phyloP scores from a whole-genome alignment of 2,797 vertebrate genomes.

The Enteromius paludinosus region DNA sequence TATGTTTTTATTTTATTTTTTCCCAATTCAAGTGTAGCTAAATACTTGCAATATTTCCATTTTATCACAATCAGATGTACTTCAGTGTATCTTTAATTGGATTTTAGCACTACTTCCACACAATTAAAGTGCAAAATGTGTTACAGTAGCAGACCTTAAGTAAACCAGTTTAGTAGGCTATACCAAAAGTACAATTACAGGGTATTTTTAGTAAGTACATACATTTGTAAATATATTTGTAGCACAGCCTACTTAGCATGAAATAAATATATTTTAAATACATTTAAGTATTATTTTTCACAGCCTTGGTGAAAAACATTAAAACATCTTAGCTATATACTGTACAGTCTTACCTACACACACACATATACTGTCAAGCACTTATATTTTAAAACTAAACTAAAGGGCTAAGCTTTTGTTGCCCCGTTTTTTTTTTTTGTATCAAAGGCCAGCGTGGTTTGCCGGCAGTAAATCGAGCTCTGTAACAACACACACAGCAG shows the following conservation, averaged over 20 bases:
- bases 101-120: too few species aligned
- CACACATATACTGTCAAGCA: background rate
- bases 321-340: background rate
- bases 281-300: background rate
- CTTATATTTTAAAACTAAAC: slow-evolving; percentile 7
- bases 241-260: background rate
- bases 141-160: background rate
- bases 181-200: background rate
- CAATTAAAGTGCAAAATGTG: too few species aligned
- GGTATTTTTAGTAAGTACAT: background rate
- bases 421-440: background rate
- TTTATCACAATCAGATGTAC: too few species aligned
- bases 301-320: background rate
- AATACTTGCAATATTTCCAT: too few species aligned
- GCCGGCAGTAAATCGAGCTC: background rate
- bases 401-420: slow-evolving; percentile 6
- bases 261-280: background rate
- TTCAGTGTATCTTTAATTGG: too few species aligned
- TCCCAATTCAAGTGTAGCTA: too few species aligned
- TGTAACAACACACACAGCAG: background rate
- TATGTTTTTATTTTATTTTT: too few species aligned
- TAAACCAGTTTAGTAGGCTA: background rate
- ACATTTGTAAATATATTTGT: background rate
- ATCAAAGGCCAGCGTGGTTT: slow-evolving; percentile 13
- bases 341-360: background rate